Evolutionary conservation across 2,888 invertebrate genomes (phyloP).

Genomic region (Phytoseiulus persimilis): DNA sequence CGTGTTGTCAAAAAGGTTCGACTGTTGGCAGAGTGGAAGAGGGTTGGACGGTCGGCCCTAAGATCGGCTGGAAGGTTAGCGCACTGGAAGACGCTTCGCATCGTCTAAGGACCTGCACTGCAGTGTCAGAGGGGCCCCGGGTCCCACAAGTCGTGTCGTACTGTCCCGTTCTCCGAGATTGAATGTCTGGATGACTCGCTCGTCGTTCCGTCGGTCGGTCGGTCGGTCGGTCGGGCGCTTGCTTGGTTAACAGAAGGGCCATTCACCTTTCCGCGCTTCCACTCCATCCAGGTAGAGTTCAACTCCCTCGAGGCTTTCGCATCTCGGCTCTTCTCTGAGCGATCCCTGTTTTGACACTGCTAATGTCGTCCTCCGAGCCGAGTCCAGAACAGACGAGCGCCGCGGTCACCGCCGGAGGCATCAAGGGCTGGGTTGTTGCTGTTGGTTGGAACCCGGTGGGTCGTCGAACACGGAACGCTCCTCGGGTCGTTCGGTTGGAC

Average conservation of each 20-base stretch:
- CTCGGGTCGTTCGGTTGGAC: no score
- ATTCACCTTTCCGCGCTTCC: background rate
- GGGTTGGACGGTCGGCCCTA: background rate
- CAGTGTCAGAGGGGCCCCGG: background rate
- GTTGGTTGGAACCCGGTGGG: no score
- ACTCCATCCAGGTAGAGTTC: conserved; percentile 5
- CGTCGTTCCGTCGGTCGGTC: background rate
- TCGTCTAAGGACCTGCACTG: background rate
- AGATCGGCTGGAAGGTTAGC: background rate
- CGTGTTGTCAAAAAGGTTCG: background rate
- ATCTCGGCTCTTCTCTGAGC: background rate
- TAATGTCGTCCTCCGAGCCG: background rate
- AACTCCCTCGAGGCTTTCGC: background rate
- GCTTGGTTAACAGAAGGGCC: background rate
- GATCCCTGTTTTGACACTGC: conserved; percentile 5
- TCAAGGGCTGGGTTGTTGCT: no score
- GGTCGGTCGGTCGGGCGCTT: background rate
- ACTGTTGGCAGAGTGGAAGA: background rate
- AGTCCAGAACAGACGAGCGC: no score
- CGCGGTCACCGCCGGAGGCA: no score
- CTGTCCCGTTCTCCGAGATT: background rate
- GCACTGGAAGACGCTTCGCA: background rate
- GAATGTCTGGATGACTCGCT: background rate
- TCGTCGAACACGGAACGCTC: no score
- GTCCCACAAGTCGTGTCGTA: background rate